phyloP scores from a whole-genome alignment of 2,888 invertebrate species.

The Arenicola marina region DNA sequence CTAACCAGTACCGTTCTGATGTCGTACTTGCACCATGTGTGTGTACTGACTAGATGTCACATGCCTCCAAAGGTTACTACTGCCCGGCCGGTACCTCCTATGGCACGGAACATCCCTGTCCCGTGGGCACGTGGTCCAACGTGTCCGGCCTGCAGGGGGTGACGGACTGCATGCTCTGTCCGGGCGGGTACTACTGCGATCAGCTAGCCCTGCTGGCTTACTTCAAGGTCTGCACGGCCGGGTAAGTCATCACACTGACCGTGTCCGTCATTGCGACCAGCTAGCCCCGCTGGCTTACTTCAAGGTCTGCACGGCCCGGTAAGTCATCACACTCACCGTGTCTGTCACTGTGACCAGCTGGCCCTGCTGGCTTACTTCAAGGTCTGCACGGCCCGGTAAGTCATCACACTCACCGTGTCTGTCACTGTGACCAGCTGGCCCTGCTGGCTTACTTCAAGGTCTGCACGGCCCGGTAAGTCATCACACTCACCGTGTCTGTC shows the following conservation, averaged over 20 bases:
- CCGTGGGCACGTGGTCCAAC: constrained; percentile 50
- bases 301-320: constrained; percentile 50
- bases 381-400: constrained; percentile 51
- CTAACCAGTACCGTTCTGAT: no score
- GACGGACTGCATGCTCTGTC: constrained; percentile 50
- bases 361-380: constrained; percentile 47
- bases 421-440: constrained; percentile 51
- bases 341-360: constrained; percentile 50
- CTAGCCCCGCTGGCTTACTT: constrained; percentile 46
- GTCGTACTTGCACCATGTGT: no score
- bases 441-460: constrained; percentile 45
- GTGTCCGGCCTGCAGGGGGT: constrained; percentile 43
- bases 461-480: constrained; percentile 49
- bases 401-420: not conserved
- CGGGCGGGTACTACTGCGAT: constrained; percentile 57
- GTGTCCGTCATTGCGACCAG: constrained; percentile 54
- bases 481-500: no score
- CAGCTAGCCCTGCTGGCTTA: constrained; percentile 46
- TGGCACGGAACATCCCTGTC: constrained; percentile 48
- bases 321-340: constrained; percentile 24
- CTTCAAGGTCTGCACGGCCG: constrained; percentile 45
- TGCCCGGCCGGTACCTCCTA: constrained; percentile 52
- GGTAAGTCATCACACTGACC: constrained; percentile 39
- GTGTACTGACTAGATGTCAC: no score
- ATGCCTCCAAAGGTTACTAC: constrained; percentile 57